phyloP scores from a whole-genome alignment of 1,140 invertebrate species.

The Saxidomus purpurata region DNA sequence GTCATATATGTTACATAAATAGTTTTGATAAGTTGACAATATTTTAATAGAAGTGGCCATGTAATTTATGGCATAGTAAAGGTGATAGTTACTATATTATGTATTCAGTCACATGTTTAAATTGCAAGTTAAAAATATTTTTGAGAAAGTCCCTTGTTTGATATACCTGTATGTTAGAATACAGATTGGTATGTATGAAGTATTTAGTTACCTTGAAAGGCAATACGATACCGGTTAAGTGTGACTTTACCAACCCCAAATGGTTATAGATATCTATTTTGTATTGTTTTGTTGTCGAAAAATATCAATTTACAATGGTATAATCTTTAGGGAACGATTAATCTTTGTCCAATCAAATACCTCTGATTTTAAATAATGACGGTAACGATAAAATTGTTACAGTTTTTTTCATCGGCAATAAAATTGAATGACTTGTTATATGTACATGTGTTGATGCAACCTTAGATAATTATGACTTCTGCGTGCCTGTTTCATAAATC shows the following conservation, averaged over 20 bases:
- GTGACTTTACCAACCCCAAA: not conserved
- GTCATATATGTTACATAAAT: conserved; percentile 7
- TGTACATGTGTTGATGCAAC: not conserved
- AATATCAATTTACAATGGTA: conserved; percentile 27
- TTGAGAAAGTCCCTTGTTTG: conserved; percentile 27
- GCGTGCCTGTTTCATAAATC: not conserved
- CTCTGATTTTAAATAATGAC: not conserved
- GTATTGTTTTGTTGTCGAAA: conserved; percentile 11
- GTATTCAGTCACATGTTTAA: not conserved
- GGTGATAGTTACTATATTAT: not conserved
- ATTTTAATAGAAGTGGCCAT: too few relatives aligned
- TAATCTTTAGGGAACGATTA: not conserved
- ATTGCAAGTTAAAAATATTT: not conserved
- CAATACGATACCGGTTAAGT: conserved; percentile 2
- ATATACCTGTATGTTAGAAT: not conserved
- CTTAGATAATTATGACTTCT: not conserved
- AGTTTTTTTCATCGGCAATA: not conserved
- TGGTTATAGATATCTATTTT: conserved; percentile 16
- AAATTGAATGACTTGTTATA: not conserved
- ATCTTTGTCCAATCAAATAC: not conserved
- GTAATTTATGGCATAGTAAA: too few relatives aligned
- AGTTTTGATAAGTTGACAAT: not conserved
- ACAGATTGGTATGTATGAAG: not conserved
- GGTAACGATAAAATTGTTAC: conserved; percentile 2
- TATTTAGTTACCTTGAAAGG: not conserved